Percentiles rank a stretch among this genome's conserved stretches.
Evolutionary conservation across 2,113 vertebrate genomes (phyloP).

Genomic region (Aix galericulata): DNA sequence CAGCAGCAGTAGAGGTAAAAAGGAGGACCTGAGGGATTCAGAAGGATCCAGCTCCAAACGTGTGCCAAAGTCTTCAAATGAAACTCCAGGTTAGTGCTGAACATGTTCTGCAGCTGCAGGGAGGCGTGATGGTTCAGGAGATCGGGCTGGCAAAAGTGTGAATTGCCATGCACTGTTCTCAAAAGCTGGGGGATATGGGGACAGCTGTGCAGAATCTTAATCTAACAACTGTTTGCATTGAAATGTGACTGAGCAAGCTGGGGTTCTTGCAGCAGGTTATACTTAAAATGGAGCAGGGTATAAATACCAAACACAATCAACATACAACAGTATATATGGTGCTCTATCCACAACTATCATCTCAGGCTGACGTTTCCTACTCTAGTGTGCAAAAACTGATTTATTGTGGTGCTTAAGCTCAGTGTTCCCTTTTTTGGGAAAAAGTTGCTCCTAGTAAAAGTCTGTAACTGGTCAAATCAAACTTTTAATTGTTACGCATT

Average conservation of each 20-base stretch:
- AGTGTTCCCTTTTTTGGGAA: background rate
- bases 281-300: background rate
- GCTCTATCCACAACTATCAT: background rate
- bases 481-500: background rate
- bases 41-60: slow-evolving; percentile 69
- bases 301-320: no score
- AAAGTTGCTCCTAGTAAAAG: background rate
- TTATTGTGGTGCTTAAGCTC: background rate
- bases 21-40: slow-evolving; percentile 78
- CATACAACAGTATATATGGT: fast-evolving
- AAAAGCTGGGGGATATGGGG: background rate
- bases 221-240: background rate
- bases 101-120: background rate
- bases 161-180: fast-evolving
- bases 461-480: background rate
- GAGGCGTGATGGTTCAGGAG: background rate
- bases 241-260: background rate
- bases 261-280: background rate
- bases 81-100: slow-evolving; percentile 78
- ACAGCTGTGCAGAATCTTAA: background rate
- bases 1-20: slow-evolving; percentile 67
- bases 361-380: background rate
- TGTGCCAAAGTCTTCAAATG: slow-evolving; percentile 64
- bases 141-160: background rate
- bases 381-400: background rate